Evolutionary conservation across 1,140 invertebrate species (phyloP).

Genomic region (Hyposmocoma kahamanoa): DNA sequence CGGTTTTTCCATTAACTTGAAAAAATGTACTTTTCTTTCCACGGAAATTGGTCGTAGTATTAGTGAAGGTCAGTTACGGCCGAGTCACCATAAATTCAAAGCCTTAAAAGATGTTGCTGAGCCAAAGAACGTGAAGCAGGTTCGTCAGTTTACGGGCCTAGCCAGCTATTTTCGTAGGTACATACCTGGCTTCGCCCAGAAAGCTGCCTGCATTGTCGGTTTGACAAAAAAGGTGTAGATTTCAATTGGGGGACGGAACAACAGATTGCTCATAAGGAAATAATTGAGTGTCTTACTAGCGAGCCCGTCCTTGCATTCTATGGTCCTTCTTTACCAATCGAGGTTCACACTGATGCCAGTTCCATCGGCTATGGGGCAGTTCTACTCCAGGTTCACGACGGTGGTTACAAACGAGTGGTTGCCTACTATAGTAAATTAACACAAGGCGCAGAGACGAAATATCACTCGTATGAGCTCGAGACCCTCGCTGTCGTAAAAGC

Average conservation of each 20-base stretch:
- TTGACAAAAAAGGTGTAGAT: slow-evolving; percentile 12
- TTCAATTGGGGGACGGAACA: slow-evolving; percentile 5
- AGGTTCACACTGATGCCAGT: slow-evolving; percentile 24
- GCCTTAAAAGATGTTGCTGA: slow-evolving; percentile 30
- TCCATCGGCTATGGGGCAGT: slow-evolving; percentile 25
- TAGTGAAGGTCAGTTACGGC: slow-evolving; percentile 21
- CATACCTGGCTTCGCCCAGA: slow-evolving; percentile 11
- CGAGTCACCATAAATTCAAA: slow-evolving; percentile 29
- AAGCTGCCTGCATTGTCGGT: neutral
- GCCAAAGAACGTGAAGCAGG: slow-evolving; percentile 29
- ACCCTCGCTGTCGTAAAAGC: slow-evolving; percentile 23
- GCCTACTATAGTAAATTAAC: slow-evolving; percentile 23
- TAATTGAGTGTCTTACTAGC: slow-evolving; percentile 9
- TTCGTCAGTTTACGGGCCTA: slow-evolving; percentile 30
- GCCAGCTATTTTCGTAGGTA: neutral
- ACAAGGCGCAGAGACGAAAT: slow-evolving; percentile 23
- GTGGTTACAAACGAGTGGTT: slow-evolving; percentile 23
- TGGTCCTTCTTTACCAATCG: slow-evolving; percentile 17
- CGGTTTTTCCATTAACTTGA: neutral
- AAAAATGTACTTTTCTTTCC: slow-evolving; percentile 4
- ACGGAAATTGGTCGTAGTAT: slow-evolving; percentile 9
- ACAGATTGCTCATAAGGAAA: neutral
- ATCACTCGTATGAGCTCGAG: slow-evolving; percentile 32
- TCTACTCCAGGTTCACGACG: slow-evolving; percentile 18
- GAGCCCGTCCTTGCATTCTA: slow-evolving; percentile 23